Conservation (phyloP, 2,888 invertebrate species). For the Cyrtodaria siliqua region DNA sequence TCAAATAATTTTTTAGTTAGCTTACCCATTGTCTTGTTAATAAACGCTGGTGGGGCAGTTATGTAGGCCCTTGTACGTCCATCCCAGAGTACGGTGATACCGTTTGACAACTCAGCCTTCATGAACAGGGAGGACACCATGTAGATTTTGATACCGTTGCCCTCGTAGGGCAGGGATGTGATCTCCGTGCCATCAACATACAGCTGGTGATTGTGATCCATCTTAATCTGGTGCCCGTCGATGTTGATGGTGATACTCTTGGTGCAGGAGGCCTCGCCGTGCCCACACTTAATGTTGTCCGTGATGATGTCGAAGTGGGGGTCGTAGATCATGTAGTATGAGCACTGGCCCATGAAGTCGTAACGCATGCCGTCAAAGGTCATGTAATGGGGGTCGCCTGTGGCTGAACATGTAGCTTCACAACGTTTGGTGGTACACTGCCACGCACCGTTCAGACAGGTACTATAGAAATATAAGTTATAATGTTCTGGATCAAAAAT, state of each 20-base stretch:
- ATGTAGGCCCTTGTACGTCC: conserved; percentile 79
- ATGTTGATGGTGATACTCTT: conserved; percentile 88
- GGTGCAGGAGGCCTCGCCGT: conserved; percentile 91
- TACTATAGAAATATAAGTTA: too few relatives aligned
- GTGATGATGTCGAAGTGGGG: conserved; percentile 87
- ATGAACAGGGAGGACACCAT: conserved; percentile 93
- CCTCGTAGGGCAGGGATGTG: conserved; percentile 69
- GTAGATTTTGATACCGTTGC: conserved; percentile 89
- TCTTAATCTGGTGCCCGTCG: conserved; percentile 88
- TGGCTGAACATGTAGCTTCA: conserved; percentile 93
- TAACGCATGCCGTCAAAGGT: conserved; percentile 95
- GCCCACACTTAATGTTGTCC: conserved; percentile 90
- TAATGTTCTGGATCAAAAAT: too few relatives aligned
- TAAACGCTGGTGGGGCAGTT: conserved; percentile 75
- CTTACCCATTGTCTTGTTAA: conserved; percentile 72
- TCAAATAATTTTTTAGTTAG: too few relatives aligned
- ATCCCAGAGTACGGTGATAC: conserved; percentile 79
- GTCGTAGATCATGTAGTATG: conserved; percentile 92
- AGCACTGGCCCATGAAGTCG: conserved; percentile 96
- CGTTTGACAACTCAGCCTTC: conserved; percentile 90
- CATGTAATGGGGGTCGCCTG: conserved; percentile 96
- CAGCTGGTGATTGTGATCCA: conserved; percentile 90
- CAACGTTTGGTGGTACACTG: conserved; percentile 92
- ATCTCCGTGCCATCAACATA: conserved; percentile 72
- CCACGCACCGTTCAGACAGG: conserved; percentile 89